These are phyloP conservation scores for Oscheius sp. DNA, from an alignment of 1,140 invertebrate species.

Conservation along the genomic window DNA sequence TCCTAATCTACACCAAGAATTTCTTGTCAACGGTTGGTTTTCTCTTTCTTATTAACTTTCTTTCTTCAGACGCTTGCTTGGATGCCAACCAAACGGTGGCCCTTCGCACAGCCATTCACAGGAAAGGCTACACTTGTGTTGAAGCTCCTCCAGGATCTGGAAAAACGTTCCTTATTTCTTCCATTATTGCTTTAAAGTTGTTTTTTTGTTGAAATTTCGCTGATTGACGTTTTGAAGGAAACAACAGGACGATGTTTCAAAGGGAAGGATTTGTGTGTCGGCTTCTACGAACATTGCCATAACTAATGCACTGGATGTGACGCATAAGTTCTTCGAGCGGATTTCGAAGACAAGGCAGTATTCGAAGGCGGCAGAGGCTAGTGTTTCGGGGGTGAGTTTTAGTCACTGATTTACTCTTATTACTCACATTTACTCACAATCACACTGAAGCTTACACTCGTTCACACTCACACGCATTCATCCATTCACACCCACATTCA, in stretches of 20 bases:
- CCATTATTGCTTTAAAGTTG: neutral
- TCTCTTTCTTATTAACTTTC: too few relatives aligned
- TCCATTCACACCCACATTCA: too few relatives aligned
- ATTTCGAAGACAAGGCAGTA: neutral
- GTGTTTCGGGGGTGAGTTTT: too few relatives aligned
- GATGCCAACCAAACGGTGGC: neutral
- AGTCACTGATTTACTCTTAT: too few relatives aligned
- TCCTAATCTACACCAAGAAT: too few relatives aligned
- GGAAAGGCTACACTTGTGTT: neutral
- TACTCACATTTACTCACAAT: too few relatives aligned
- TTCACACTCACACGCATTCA: too few relatives aligned
- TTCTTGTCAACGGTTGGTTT: too few relatives aligned
- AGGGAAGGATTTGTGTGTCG: neutral
- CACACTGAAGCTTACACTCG: too few relatives aligned
- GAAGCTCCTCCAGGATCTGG: neutral
- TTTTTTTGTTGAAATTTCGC: neutral
- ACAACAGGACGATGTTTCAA: neutral
- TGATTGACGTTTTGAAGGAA: too few relatives aligned
- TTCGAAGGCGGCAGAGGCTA: too few relatives aligned
- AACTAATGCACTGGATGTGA: neutral
- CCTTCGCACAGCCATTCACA: neutral
- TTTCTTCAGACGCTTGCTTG: too few relatives aligned
- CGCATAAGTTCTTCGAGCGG: neutral
- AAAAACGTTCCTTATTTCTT: neutral
- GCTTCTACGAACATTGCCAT: neutral